phyloP scores from a whole-genome alignment of 2,113 vertebrate genomes.

The Osmerus mordax region DNA sequence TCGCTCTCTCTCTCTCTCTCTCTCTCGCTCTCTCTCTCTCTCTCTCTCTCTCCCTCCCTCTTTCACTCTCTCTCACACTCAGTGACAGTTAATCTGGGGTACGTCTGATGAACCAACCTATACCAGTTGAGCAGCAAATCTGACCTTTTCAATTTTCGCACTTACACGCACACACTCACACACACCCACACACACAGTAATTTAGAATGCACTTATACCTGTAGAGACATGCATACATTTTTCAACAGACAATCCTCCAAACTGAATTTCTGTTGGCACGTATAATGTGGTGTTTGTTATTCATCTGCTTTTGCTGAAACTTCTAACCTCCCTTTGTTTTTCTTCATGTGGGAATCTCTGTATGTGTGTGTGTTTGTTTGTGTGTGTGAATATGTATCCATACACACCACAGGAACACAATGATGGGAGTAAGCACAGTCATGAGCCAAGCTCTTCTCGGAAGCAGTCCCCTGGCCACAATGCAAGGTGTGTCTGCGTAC shows the following conservation, averaged over 20 bases:
- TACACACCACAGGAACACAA: slow-evolving; percentile 80
- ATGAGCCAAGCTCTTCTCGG: slow-evolving; percentile 85
- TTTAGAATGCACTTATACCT: not conserved
- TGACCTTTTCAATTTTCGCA: too few relatives aligned
- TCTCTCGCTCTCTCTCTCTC: not conserved
- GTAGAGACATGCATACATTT: too few relatives aligned
- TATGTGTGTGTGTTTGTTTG: slow-evolving; percentile 23
- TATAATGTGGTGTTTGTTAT: not conserved
- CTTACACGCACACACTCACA: not conserved
- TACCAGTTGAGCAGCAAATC: too few relatives aligned
- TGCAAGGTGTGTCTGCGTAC: slow-evolving; percentile 77
- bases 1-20: not conserved
- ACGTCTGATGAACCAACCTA: too few relatives aligned
- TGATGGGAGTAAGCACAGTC: slow-evolving; percentile 87
- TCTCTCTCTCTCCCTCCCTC: not conserved
- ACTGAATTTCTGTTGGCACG: not conserved
- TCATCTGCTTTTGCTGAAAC: not conserved
- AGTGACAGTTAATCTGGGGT: too few relatives aligned
- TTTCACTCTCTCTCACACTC: not conserved
- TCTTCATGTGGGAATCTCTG: slow-evolving; percentile 29
- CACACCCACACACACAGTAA: slow-evolving; percentile 6
- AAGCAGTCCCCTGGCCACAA: slow-evolving; percentile 86
- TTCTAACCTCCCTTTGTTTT: slow-evolving; percentile 28
- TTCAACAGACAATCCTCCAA: not conserved
- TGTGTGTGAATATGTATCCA: slow-evolving; percentile 37